A percentile compares a stretch with the other conserved stretches of the same genome.
These are phyloP conservation scores for Intellagama lesueurii DNA, from an alignment of 2,797 vertebrate species.

Conservation along the genomic window DNA sequence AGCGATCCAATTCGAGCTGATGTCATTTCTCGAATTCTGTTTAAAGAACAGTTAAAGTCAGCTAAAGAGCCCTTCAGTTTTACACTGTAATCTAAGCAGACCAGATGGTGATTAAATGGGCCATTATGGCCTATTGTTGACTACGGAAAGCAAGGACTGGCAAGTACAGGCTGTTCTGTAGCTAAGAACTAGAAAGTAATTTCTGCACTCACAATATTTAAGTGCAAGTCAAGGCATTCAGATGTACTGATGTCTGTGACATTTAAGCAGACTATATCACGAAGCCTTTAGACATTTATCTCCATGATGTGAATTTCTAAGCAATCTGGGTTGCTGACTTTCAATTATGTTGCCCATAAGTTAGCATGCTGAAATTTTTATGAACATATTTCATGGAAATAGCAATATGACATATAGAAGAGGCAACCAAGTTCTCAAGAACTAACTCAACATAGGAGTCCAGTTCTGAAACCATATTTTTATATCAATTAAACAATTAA, in stretches of 20 bases:
- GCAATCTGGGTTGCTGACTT: neutral
- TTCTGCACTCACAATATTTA: neutral
- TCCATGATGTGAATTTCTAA: neutral
- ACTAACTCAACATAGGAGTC: neutral
- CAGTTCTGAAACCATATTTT: neutral
- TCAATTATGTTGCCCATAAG: neutral
- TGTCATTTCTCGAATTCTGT: conserved; percentile 94
- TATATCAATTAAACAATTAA: neutral
- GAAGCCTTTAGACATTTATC: neutral
- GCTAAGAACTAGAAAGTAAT: neutral
- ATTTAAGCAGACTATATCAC: neutral
- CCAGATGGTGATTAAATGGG: neutral
- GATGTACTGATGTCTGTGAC: neutral
- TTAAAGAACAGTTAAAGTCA: conserved; percentile 42
- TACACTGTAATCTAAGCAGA: neutral
- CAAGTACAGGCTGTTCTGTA: conserved; percentile 13
- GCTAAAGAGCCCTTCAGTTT: conserved; percentile 20
- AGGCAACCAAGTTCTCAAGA: too few species aligned
- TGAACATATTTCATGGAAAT: neutral
- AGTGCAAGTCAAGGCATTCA: neutral
- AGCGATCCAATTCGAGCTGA: conserved; percentile 92
- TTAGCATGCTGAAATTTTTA: neutral
- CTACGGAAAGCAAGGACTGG: neutral
- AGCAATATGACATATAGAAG: neutral
- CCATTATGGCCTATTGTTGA: neutral